Evolutionary conservation across 2,113 vertebrate genomes (phyloP), one percentile per base, ranked within the genome.

Genomic region (Cygnus atratus): DNA sequence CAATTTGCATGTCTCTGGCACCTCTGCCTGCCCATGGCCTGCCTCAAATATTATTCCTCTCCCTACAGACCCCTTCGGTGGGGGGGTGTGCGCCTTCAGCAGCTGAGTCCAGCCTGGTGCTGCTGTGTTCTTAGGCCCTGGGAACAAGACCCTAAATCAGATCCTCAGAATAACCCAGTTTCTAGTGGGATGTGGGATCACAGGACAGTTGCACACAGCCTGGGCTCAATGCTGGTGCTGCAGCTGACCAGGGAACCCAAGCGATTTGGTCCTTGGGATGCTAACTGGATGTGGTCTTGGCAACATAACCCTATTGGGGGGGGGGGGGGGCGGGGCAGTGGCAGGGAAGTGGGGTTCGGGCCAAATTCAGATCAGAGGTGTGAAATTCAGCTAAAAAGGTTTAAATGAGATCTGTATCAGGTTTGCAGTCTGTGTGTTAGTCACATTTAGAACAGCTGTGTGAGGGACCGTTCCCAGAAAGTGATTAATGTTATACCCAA

Each of bases 311-410:
- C 28, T 85, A 1, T 58, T 28, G 39, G 31, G 16, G 10, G 4
- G 2, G 1, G 25, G 39, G n/a, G 16, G 10, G 4, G 3, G 1
- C 13, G 4, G 13, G 11, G 46, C 9, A 19, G 46, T 48, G 46
- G 20, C 20, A 24, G 11, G 20, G 35, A 24, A 61, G 31, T 19
- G 10, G 75, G 5, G 14, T 59, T 63, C 55, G 29, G 37, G 13
- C 11, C 48, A 75, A 72, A 76, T 61, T 89, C 43, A 65, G 28
- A 67, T 77, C 28, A 24, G 29, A 59, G 29, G 25, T 52, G 20
- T 85, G 43, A 87, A 46, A 46, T 59, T 16, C 28, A 67, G 33
- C 31, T 71, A 18, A 24, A 24, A 21, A 80, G 37, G 54, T 41
- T 76, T 65, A 37, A 79, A 29, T 13, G 21, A 87, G 89, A 37